Evolutionary conservation across 1,140 invertebrate species (phyloP).

Genomic region (Physella acuta): DNA sequence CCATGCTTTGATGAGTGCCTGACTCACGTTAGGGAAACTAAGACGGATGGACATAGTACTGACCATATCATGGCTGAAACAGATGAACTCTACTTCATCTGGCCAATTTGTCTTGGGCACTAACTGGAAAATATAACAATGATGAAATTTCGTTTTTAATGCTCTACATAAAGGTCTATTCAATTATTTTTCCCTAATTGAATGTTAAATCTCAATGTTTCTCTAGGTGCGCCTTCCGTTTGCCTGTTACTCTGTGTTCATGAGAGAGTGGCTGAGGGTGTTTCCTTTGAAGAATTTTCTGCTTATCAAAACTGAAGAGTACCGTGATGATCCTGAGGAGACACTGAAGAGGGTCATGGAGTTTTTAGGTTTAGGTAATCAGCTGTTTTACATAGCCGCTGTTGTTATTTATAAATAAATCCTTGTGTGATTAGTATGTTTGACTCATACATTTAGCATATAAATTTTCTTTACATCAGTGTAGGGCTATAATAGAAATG

Average conservation of each 20-base stretch:
- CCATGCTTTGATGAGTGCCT: too few relatives aligned
- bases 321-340: slow-evolving; percentile 2
- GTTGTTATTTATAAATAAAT: too few relatives aligned
- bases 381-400: too few relatives aligned
- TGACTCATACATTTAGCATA: too few relatives aligned
- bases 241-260: slow-evolving; percentile 26
- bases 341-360: slow-evolving; percentile 22
- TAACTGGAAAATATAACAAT: not conserved
- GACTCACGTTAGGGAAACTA: too few relatives aligned
- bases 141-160: not conserved
- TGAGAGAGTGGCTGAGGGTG: slow-evolving; percentile 23
- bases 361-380: slow-evolving; percentile 23
- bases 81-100: too few relatives aligned
- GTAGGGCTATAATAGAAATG: too few relatives aligned
- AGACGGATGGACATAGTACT: too few relatives aligned
- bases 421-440: too few relatives aligned
- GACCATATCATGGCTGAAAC: too few relatives aligned
- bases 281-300: slow-evolving; percentile 18
- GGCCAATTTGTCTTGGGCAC: too few relatives aligned
- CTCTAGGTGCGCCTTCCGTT: slow-evolving; percentile 22
- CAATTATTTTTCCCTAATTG: not conserved
- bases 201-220: not conserved
- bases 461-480: too few relatives aligned
- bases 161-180: not conserved
- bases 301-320: slow-evolving; percentile 21